A percentile compares a stretch with the other conserved stretches of the same genome.
Evolutionary conservation across 2,113 vertebrate genomes (phyloP).

Genomic region (Prochilodus magdalenae): DNA sequence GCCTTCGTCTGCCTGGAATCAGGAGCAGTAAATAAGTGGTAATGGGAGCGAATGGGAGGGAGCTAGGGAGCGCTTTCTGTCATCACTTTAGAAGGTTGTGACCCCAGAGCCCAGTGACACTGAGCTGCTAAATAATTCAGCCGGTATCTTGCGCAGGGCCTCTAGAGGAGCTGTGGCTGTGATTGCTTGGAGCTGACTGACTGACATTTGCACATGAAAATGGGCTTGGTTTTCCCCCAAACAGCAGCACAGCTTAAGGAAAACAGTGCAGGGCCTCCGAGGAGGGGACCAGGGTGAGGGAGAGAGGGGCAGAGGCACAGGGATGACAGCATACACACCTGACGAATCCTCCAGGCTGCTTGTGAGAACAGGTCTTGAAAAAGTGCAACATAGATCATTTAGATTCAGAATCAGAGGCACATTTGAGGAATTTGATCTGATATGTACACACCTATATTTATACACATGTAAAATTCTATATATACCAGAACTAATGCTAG

Average conservation of each 20-base stretch:
- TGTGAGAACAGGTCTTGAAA: constrained; percentile 13
- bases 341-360: constrained; percentile 3
- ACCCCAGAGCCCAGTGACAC: constrained; percentile 78
- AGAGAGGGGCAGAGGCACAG: constrained; percentile 32
- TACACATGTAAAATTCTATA: too few species aligned
- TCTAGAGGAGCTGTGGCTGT: constrained; percentile 77
- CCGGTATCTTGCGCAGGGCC: constrained; percentile 73
- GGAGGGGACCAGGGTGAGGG: constrained; percentile 28
- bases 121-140: constrained; percentile 84
- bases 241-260: constrained; percentile 73
- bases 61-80: constrained; percentile 76
- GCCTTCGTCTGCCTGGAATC: constrained; percentile 72
- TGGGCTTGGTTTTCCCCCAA: constrained; percentile 70
- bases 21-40: constrained; percentile 79
- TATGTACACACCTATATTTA: too few species aligned
- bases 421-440: not conserved
- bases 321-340: constrained; percentile 34
- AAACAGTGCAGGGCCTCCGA: constrained; percentile 70
- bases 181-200: constrained; percentile 82
- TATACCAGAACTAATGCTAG: too few species aligned
- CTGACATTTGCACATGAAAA: constrained; percentile 88
- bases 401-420: not conserved
- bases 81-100: constrained; percentile 83
- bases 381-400: constrained; percentile 1
- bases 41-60: constrained; percentile 76